Base-by-base conservation (phyloP, 2,797 vertebrate genomes). In the Myotis vivesi region DNA sequence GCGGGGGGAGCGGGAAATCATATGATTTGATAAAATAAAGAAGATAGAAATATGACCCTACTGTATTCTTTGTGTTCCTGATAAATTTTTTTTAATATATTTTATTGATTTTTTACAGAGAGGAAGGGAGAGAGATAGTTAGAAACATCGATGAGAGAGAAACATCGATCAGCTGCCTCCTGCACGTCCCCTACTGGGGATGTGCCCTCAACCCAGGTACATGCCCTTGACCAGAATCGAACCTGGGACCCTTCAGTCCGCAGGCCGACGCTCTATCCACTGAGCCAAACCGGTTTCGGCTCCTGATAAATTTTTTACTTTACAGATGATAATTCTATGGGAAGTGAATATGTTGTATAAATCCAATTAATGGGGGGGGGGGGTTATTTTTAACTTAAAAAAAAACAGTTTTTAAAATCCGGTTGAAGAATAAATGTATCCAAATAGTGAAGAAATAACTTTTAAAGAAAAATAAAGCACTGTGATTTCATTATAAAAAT, bases 391-490 rank as follows among this genome's bases (percentile, higher is more conserved):
- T 79, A 80, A 73, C 33, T 75, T 89, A 38, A 28, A 85, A 71
- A 92, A 93, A 44, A 44, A 17, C 22, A 79, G 30, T 72, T 91
- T 86, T 15, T 88, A 86, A 91, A 91, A 38, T 79, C 72, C 66
- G 55, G 4, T n/a, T 73, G 22, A 82, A 95, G 57, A 90, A 83
- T 71, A 28, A 89, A 72, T 41, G 1, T 87, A 33, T 33, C 19
- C 55, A 62, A 68, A 89, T 87, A 79, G 20, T 82, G 36, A 91
- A 77, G n/a, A 84, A 94, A 91, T 82, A 89, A 33, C 19, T 77
- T 92, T 86, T 44, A 66, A 84, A 73, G 33, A 87, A 23, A 71
- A 90, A 81, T 76, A 79, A 90, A 83, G 76, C 12, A 46, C 25
- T 79, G 6, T 68, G 23, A 64, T 30, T 83, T 75, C 51, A 62